Conservation (phyloP, 2,797 vertebrate species). For the Danio tinwini region DNA sequence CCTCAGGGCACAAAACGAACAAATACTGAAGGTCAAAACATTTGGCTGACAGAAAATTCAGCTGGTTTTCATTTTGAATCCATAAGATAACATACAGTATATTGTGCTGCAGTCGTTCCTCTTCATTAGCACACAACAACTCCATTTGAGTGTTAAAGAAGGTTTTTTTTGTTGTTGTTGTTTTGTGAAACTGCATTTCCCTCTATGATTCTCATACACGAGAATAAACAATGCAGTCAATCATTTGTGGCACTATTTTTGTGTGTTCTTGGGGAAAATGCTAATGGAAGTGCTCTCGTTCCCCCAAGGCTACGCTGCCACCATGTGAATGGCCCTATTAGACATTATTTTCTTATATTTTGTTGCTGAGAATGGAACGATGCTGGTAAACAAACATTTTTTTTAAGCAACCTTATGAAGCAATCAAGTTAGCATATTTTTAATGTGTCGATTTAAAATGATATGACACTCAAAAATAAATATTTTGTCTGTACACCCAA, state of each 20-base stretch:
- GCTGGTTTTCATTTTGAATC: conserved; percentile 17
- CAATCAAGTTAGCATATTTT: conserved; percentile 8
- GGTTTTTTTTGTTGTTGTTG: background rate
- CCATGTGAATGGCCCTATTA: conserved; percentile 34
- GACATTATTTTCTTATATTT: conserved; percentile 15
- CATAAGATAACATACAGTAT: background rate
- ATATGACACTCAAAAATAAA: background rate
- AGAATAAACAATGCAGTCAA: conserved; percentile 13
- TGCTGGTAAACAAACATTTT: conserved; percentile 31
- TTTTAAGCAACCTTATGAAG: background rate
- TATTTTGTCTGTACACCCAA: background rate
- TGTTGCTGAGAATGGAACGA: conserved; percentile 29
- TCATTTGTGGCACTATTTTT: conserved; percentile 22
- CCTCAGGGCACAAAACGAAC: background rate
- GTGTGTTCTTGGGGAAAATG: conserved; percentile 42
- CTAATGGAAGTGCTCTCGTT: conserved; percentile 35
- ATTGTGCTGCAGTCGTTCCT: background rate
- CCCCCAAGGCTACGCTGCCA: conserved; percentile 3
- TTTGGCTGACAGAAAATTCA: background rate
- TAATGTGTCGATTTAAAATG: background rate
- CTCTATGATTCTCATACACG: background rate
- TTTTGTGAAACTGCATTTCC: conserved; percentile 11
- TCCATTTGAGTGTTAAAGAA: conserved; percentile 7
- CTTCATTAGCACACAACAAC: conserved; percentile 9
- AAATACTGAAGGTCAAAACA: conserved; percentile 43